Conservation (phyloP, 2,888 invertebrate species). For the Leptinotarsa juncta region DNA sequence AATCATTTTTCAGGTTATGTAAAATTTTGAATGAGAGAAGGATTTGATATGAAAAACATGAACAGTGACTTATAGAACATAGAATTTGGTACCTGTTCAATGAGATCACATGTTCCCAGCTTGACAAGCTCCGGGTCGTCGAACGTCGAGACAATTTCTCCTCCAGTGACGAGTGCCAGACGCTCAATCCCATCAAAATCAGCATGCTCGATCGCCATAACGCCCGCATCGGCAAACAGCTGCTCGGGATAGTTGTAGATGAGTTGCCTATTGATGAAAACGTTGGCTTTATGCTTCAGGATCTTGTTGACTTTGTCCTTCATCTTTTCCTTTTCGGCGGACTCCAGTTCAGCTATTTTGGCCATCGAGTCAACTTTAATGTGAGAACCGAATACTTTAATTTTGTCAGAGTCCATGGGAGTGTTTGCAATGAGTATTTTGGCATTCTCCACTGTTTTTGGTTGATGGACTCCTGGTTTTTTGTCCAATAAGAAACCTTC, state of each 20-base stretch:
- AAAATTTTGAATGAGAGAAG: too few species aligned
- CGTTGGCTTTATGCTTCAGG: slow-evolving; percentile 92
- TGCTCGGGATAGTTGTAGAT: slow-evolving; percentile 99
- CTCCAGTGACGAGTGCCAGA: slow-evolving; percentile 93
- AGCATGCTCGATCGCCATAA: slow-evolving; percentile 99
- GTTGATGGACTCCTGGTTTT: slow-evolving; percentile 97
- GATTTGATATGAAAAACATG: too few species aligned
- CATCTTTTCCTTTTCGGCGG: slow-evolving; percentile 99
- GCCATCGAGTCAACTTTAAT: slow-evolving; percentile 93
- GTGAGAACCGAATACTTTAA: slow-evolving; percentile 97
- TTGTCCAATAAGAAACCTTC: slow-evolving; percentile 95
- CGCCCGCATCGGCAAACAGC: slow-evolving; percentile 95
- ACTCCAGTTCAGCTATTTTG: slow-evolving; percentile 96
- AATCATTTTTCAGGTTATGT: too few species aligned
- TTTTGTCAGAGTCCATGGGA: slow-evolving; percentile 99
- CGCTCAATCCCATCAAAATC: slow-evolving; percentile 99
- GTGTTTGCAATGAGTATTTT: slow-evolving; percentile 98
- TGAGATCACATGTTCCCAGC: slow-evolving; percentile 92
- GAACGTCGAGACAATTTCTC: slow-evolving; percentile 98
- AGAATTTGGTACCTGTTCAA: slow-evolving; percentile 78
- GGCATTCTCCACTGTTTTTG: slow-evolving; percentile 94
- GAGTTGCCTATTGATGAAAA: slow-evolving; percentile 98
- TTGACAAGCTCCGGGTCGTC: slow-evolving; percentile 93
- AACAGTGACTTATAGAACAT: neutral
- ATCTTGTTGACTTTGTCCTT: slow-evolving; percentile 99